Base-by-base conservation (phyloP, 1,140 invertebrate genomes). In the Tribolium madens region DNA sequence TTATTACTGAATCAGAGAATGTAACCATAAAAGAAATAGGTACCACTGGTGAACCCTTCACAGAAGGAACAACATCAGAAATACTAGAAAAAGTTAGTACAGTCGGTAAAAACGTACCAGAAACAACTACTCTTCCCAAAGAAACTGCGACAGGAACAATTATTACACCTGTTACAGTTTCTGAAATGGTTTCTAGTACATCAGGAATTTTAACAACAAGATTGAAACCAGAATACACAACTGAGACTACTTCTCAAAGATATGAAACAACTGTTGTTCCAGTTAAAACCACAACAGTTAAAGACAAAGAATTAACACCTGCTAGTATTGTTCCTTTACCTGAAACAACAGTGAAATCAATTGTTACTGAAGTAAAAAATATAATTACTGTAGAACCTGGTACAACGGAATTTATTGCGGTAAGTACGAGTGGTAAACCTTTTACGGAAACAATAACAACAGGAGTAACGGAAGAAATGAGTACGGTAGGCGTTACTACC, bases 121-220 rank as follows among this genome's bases (percentile, higher is more conserved):
- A 42, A 42, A 85, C 83, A 74, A 81, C 75, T 15, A 80, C 86
- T 78, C 74, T 78, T n/a, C 82, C 81, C 9, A 85, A 80, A 15
- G 84, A 82, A 48, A 79, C 80, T 31, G 79, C 83, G 60, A 46
- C 53, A 48, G 73, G 76, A 73, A 15, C 69, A 36, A 71, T 36
- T 36, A 10, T 6, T 12, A 69, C 18, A 21, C 31, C 1, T 33
- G 52, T 12, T 36, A 57, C 6, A 4, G 18, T 9, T 70, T 52
- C 46, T n/a, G 36, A 42, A 42, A 42, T 0, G 2, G 9, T 42
- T 42, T 42, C 36, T 42, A 42, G 7, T n/a, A 42, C 33, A 3
- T 1, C 33, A 36, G 33, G 33, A 9, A 9, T 36, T 6, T 9
- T 36, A 52, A 15, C 36, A 12, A 21, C 18, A 21, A 21, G 18